phyloP scores from a whole-genome alignment of 2,113 vertebrate species.

The Poeciliopsis occidentalis region DNA sequence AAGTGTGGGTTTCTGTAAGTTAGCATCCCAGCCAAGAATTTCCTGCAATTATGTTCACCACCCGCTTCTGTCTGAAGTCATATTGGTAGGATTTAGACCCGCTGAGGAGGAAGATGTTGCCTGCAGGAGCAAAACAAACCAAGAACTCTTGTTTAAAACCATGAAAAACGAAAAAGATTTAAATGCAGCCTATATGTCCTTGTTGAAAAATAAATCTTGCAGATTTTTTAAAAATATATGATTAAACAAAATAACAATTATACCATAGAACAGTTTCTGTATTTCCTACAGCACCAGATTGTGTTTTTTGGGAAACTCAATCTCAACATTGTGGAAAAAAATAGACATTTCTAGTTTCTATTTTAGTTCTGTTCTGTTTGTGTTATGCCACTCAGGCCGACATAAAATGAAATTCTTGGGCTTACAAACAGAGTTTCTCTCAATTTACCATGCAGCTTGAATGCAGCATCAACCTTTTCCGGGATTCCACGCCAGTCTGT shows the following conservation, averaged over 20 bases:
- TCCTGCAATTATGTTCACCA: too few species aligned
- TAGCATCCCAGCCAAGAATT: too few species aligned
- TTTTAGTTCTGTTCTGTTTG: slow-evolving; percentile 38
- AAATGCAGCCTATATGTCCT: neutral
- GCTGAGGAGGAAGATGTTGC: slow-evolving; percentile 62
- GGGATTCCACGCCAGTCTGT: slow-evolving; percentile 55
- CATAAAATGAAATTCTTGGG: slow-evolving; percentile 5
- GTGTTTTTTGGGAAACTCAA: too few species aligned
- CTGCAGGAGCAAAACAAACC: slow-evolving; percentile 26
- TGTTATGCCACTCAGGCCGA: slow-evolving; percentile 12
- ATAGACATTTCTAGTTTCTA: slow-evolving; percentile 43
- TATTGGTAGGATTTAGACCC: slow-evolving; percentile 51
- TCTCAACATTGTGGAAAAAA: too few species aligned
- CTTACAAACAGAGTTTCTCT: neutral
- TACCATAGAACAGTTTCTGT: neutral
- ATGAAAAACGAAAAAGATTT: neutral
- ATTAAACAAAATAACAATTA: neutral
- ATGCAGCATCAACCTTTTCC: slow-evolving; percentile 53
- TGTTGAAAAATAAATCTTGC: too few species aligned
- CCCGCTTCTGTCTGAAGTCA: too few species aligned
- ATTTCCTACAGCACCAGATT: too few species aligned
- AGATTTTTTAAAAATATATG: neutral
- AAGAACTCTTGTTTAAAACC: neutral
- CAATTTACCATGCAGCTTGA: slow-evolving; percentile 53
- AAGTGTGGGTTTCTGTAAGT: too few species aligned